Percentiles rank a stretch among this genome's conserved stretches.
These are phyloP conservation scores for Bufo bufo DNA, from an alignment of 2,113 vertebrate species.

Conservation along the genomic window DNA sequence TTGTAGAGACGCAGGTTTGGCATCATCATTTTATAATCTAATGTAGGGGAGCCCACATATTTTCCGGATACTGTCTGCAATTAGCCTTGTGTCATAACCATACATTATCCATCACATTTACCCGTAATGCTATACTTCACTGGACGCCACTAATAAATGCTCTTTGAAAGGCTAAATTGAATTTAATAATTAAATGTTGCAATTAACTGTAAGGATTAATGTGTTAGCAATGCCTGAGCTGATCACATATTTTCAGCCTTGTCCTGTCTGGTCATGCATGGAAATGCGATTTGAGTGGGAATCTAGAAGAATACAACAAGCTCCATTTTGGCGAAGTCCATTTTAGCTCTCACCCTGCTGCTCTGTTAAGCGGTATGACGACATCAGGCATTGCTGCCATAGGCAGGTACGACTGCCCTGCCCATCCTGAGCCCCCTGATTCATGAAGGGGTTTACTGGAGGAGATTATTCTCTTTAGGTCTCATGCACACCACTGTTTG, in stretches of 20 bases:
- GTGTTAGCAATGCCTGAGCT: conserved; percentile 11
- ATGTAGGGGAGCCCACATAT: no score
- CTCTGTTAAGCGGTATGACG: no score
- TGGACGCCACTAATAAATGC: no score
- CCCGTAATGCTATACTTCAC: not conserved
- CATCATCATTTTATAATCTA: no score
- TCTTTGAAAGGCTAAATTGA: not conserved
- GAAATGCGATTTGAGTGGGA: conserved; percentile 11
- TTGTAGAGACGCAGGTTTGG: no score
- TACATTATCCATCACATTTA: not conserved
- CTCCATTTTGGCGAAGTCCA: not conserved
- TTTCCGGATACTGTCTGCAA: not conserved
- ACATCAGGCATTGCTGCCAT: no score
- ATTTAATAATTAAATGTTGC: not conserved
- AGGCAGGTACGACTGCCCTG: not conserved
- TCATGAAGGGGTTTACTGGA: not conserved
- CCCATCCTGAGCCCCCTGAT: not conserved
- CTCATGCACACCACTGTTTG: no score
- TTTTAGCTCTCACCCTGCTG: not conserved
- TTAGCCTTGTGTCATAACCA: not conserved
- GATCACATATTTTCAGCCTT: not conserved
- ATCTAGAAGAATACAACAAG: not conserved
- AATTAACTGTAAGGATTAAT: not conserved
- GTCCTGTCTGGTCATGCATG: conserved; percentile 32
- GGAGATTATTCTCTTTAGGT: not conserved